Evolutionary conservation across 2,113 vertebrate genomes (phyloP), one percentile per base, ranked within the genome.

Genomic region (Eulacestoma nigropectus): DNA sequence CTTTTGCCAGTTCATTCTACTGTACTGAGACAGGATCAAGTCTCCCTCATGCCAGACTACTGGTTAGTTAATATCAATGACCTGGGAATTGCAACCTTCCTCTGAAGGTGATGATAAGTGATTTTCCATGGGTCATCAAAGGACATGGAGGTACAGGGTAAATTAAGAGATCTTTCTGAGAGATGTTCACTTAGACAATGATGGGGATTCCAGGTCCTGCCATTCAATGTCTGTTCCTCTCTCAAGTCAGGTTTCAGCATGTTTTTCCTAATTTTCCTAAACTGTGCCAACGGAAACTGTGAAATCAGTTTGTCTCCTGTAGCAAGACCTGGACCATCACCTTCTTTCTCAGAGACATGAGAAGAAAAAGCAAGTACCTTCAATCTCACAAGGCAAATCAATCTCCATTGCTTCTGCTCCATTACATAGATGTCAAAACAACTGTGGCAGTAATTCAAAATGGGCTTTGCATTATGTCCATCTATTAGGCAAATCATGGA

Each of bases 391-490:
- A 62, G 42, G 29, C 75, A 0, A 50, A 84, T 73, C 89, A 74
- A 73, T 77, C 82, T 63, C 47, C 47, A 41, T 37, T 77, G n/a
- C 82, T 90, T 94, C 47, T 88, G 35, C 46, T 85, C 63, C 64
- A 9, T 55, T 29, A 65, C 27, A 35, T 79, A 93, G 53, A 89
- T 84, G 90, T 94, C 85, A 94, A 88, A 91, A 30, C 84, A 93
- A 72, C 87, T 96, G 90, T 62, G 41, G 55, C 76, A 93, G 85
- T 68, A 91, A 91, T 47, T 77, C 63, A 95, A 94, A 96, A 91
- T n/a, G 64, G 93, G 72, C 55, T 94, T 95, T 90, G 62, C 82
- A 73, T 82, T 87, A 46, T 64, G 84, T 80, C 67, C 95, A 94
- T 91, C 90, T 95, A 87, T 78, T 92, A 80, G 87, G 68, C 68